Percentiles rank a stretch among this genome's conserved stretches.
phyloP scores from a whole-genome alignment of 2,888 invertebrate genomes.

The Drosophila nr. perissopoda region DNA sequence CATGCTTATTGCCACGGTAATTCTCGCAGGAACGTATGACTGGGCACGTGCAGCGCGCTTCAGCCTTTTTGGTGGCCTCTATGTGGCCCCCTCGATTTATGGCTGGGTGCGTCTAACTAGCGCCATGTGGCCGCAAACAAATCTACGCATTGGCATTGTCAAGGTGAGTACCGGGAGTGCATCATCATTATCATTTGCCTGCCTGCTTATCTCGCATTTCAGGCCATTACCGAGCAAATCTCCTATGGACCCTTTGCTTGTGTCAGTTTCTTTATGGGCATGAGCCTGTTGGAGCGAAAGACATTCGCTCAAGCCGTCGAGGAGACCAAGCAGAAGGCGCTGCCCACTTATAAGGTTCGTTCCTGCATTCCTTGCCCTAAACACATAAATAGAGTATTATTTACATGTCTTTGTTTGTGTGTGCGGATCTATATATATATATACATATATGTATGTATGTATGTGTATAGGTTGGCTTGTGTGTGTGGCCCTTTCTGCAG shows the following conservation, averaged over 20 bases:
- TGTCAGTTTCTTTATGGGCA: slow-evolving; percentile 90
- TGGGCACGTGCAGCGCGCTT: slow-evolving; percentile 90
- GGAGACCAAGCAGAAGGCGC: slow-evolving; percentile 90
- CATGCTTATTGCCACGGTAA: neutral
- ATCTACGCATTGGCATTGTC: slow-evolving; percentile 89
- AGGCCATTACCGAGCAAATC: slow-evolving; percentile 90
- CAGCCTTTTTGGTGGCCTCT: slow-evolving; percentile 91
- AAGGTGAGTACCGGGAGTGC: slow-evolving; percentile 85
- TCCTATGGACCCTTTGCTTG: slow-evolving; percentile 91
- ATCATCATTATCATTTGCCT: neutral
- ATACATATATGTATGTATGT: slow-evolving; percentile 21
- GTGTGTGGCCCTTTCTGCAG: slow-evolving; percentile 91
- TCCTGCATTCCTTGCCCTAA: neutral
- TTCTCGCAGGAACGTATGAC: slow-evolving; percentile 86
- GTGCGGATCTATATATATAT: neutral
- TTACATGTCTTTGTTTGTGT: neutral
- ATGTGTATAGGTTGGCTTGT: slow-evolving; percentile 85
- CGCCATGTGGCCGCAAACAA: slow-evolving; percentile 90
- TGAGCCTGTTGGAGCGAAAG: slow-evolving; percentile 90
- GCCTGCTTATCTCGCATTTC: slow-evolving; percentile 23
- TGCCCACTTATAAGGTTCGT: slow-evolving; percentile 88
- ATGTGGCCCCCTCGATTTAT: slow-evolving; percentile 92
- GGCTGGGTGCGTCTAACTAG: slow-evolving; percentile 91
- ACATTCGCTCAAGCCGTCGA: slow-evolving; percentile 87
- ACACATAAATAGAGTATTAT: neutral